Conservation (phyloP, 2,113 vertebrate species). For the Hucho hucho region DNA sequence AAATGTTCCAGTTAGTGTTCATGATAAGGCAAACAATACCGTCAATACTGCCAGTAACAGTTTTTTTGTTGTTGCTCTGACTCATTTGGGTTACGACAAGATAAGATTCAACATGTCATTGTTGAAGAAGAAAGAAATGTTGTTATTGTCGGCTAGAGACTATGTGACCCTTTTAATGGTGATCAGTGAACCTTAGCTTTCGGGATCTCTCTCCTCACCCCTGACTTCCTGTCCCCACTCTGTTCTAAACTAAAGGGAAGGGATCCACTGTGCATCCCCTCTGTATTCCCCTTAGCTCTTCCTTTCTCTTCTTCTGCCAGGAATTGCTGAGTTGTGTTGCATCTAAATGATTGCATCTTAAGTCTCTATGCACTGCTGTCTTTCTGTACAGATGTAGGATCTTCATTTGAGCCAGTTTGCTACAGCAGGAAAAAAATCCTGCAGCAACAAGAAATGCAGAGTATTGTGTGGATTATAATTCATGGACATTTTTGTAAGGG, state of each 20-base stretch:
- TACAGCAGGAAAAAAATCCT: no score
- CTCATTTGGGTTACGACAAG: background rate
- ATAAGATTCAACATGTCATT: conserved; percentile 34
- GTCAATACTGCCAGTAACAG: conserved; percentile 12
- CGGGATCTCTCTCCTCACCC: conserved; percentile 60
- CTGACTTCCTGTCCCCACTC: conserved; percentile 66
- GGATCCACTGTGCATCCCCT: conserved; percentile 34
- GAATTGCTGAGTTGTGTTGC: conserved; percentile 29
- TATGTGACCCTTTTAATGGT: conserved; percentile 54
- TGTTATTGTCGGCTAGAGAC: conserved; percentile 43
- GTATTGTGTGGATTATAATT: no score
- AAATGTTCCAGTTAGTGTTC: conserved; percentile 42
- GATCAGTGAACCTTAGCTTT: conserved; percentile 69
- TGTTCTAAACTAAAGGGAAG: conserved; percentile 37
- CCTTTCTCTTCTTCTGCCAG: conserved; percentile 57
- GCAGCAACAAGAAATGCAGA: no score
- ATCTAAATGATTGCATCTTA: conserved; percentile 61
- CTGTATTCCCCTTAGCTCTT: conserved; percentile 54
- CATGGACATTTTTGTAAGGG: no score
- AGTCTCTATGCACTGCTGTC: conserved; percentile 64
- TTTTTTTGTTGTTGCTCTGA: conserved; percentile 20
- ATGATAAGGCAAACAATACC: conserved; percentile 40
- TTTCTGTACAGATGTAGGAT: conserved; percentile 38
- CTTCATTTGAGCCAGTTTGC: no score
- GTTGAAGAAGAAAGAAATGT: conserved; percentile 48